phyloP scores from a whole-genome alignment of 1,140 invertebrate genomes.

The Bombus confusus region DNA sequence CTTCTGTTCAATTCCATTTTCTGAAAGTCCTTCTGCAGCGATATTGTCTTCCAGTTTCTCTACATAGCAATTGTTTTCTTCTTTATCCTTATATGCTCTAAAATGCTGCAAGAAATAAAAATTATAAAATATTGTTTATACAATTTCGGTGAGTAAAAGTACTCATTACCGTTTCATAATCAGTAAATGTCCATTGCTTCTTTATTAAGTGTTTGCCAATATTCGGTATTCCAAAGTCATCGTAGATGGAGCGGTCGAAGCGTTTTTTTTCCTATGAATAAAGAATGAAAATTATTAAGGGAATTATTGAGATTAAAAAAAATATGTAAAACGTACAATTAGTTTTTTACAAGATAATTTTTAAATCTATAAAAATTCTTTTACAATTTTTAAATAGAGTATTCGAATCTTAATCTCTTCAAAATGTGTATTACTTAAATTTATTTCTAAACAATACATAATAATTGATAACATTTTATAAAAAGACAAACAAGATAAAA shows the following conservation, averaged over 20 bases:
- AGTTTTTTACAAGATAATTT: neutral
- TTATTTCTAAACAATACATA: neutral
- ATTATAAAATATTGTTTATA: neutral
- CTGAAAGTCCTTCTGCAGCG: neutral
- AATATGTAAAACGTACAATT: neutral
- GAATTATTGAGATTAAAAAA: neutral
- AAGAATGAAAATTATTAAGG: neutral
- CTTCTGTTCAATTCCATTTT: neutral
- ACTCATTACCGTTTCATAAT: slow-evolving; percentile 71
- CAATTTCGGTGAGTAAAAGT: neutral
- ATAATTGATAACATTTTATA: neutral
- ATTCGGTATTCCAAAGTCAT: slow-evolving; percentile 13
- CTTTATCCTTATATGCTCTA: slow-evolving; percentile 73
- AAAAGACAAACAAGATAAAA: neutral
- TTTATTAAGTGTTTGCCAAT: slow-evolving; percentile 1
- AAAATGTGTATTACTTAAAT: neutral
- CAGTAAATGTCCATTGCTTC: slow-evolving; percentile 68
- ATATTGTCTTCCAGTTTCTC: slow-evolving; percentile 63
- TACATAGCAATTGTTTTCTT: slow-evolving; percentile 72
- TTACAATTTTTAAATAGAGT: neutral
- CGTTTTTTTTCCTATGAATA: slow-evolving; percentile 67
- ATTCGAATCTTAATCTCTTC: neutral
- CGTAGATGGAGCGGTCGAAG: slow-evolving; percentile 69
- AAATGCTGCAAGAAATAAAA: slow-evolving; percentile 67
- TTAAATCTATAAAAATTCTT: neutral